Percentiles rank a stretch among this genome's conserved stretches.
Evolutionary conservation across 2,113 vertebrate genomes (phyloP).

Genomic region (Pseudorasbora parva): DNA sequence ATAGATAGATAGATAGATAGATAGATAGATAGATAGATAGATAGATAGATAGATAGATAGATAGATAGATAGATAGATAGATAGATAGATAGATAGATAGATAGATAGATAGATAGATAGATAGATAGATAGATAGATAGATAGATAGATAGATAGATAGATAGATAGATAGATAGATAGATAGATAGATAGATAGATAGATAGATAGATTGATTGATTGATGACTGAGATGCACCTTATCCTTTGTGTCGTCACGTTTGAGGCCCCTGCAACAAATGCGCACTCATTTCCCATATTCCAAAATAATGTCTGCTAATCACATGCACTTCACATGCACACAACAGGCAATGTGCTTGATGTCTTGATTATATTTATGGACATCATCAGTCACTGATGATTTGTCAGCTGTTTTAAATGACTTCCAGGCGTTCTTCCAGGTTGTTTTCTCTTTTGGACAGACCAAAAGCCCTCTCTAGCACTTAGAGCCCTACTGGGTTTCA

Average conservation of each 20-base stretch:
- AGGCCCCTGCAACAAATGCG: neutral
- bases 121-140: too few species aligned
- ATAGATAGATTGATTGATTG: too few species aligned
- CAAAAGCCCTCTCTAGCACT: conserved; percentile 32
- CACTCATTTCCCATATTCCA: neutral
- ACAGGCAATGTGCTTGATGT: neutral
- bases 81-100: too few species aligned
- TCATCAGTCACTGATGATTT: conserved; percentile 23
- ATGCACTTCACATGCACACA: conserved; percentile 32
- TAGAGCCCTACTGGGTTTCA: conserved; percentile 45
- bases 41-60: too few species aligned
- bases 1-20: too few species aligned
- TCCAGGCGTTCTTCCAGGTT: conserved; percentile 32
- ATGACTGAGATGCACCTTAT: neutral
- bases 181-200: too few species aligned
- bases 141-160: too few species aligned
- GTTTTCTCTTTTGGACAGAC: conserved; percentile 27
- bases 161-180: too few species aligned
- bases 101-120: too few species aligned
- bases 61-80: too few species aligned
- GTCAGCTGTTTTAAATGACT: conserved; percentile 52
- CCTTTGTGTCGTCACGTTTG: neutral
- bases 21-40: too few species aligned
- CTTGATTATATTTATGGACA: conserved; percentile 38
- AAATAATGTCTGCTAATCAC: conserved; percentile 18